Percentiles rank a stretch among this genome's conserved stretches.
phyloP scores from a whole-genome alignment of 2,113 vertebrate genomes.

The Vulpes lagopus region DNA sequence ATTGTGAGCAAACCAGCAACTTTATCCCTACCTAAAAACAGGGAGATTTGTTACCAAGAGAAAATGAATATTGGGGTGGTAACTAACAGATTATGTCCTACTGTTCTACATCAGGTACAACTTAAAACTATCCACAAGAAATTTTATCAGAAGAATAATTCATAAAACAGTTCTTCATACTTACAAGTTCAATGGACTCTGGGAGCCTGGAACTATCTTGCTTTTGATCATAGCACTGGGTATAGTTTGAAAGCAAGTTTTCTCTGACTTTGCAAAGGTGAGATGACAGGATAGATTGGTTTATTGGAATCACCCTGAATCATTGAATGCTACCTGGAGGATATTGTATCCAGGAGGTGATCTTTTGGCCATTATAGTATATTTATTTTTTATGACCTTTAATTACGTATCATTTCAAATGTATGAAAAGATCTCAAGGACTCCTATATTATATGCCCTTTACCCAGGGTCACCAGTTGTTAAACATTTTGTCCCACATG shows the following conservation, averaged over 20 bases:
- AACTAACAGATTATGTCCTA: not conserved
- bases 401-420: not conserved
- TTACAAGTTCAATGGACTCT: not conserved
- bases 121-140: not conserved
- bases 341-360: not conserved
- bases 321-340: not conserved
- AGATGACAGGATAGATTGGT: not conserved
- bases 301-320: not conserved
- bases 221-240: not conserved
- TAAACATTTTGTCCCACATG: not conserved
- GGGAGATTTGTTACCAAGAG: not conserved
- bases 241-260: not conserved
- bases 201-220: not conserved
- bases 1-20: not conserved
- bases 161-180: not conserved
- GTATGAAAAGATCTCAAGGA: not conserved
- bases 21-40: not conserved
- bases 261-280: not conserved
- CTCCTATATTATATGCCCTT: not conserved
- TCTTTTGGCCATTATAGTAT: not conserved
- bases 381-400: slow-evolving; percentile 7
- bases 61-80: not conserved
- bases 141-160: slow-evolving; percentile 20
- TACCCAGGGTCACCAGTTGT: not conserved
- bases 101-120: not conserved